These are phyloP conservation scores for Damaliscus lunatus DNA, from an alignment of 2,113 vertebrate genomes.

Conservation along the genomic window DNA sequence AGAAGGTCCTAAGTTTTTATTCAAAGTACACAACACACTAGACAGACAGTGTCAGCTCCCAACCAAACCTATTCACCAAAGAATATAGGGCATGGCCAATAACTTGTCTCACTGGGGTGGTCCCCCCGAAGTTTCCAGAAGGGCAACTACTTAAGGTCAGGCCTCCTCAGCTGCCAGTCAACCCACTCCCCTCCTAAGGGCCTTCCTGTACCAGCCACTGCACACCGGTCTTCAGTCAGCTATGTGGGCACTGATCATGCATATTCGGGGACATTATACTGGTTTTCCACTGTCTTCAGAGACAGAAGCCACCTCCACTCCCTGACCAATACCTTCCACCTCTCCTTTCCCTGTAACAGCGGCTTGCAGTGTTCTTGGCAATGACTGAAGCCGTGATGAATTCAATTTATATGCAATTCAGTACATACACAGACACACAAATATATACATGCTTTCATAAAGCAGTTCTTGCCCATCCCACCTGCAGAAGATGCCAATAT, in stretches of 20 bases:
- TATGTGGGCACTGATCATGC: accelerated
- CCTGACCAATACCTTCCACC: not conserved
- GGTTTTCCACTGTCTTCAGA: not conserved
- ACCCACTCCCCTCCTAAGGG: not conserved
- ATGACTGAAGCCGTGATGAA: not conserved
- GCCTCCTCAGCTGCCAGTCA: not conserved
- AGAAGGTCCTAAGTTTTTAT: not conserved
- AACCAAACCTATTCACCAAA: not conserved
- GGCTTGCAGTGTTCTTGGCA: not conserved
- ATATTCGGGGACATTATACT: not conserved
- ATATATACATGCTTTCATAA: not conserved
- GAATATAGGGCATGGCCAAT: not conserved
- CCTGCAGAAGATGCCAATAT: not conserved
- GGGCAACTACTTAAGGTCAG: not conserved
- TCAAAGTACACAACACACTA: not conserved
- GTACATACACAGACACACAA: not conserved
- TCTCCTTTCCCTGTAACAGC: not conserved
- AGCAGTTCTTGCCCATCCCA: not conserved
- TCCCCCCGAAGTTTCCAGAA: not conserved
- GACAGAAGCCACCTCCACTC: not conserved
- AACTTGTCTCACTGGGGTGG: not conserved
- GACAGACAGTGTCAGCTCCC: not conserved
- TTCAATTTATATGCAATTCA: not conserved
- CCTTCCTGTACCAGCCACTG: not conserved
- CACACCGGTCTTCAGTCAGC: not conserved